phyloP scores from a whole-genome alignment of 2,797 vertebrate genomes.

The Takifugu rubripes region DNA sequence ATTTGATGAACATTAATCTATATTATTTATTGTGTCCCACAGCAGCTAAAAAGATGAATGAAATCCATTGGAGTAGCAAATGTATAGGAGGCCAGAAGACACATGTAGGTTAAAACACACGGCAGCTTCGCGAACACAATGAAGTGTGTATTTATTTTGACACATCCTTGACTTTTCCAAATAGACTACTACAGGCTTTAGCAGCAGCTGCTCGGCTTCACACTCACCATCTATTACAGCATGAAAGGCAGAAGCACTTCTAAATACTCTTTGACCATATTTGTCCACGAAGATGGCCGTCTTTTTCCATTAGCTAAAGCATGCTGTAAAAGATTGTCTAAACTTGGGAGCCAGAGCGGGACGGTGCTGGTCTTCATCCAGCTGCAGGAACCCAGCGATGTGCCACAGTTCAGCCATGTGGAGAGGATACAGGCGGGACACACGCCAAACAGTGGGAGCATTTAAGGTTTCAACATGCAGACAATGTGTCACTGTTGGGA shows the following conservation, averaged over 20 bases:
- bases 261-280: conserved; percentile 69
- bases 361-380: conserved; percentile 42
- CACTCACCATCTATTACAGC: conserved; percentile 48
- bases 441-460: background rate
- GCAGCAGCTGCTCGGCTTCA: conserved; percentile 64
- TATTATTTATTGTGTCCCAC: conserved; percentile 4
- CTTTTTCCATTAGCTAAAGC: conserved; percentile 69
- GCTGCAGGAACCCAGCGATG: conserved; percentile 15
- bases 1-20: conserved; percentile 12
- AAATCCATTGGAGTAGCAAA: conserved; percentile 3
- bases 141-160: conserved; percentile 67
- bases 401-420: conserved; percentile 5
- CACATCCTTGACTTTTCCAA: conserved; percentile 71
- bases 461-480: conserved; percentile 13
- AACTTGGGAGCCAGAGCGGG: conserved; percentile 39
- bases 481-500: conserved; percentile 9
- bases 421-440: conserved; percentile 1
- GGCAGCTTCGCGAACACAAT: conserved; percentile 44
- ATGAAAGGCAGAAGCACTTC: conserved; percentile 47
- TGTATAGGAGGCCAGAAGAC: conserved; percentile 35
- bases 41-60: conserved; percentile 9
- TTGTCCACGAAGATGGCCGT: conserved; percentile 62
- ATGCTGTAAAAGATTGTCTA: conserved; percentile 57
- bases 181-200: conserved; percentile 56
- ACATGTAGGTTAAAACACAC: conserved; percentile 57